Evolutionary conservation across 2,888 invertebrate species (phyloP).

Genomic region (Leptinotarsa rubiginosa): DNA sequence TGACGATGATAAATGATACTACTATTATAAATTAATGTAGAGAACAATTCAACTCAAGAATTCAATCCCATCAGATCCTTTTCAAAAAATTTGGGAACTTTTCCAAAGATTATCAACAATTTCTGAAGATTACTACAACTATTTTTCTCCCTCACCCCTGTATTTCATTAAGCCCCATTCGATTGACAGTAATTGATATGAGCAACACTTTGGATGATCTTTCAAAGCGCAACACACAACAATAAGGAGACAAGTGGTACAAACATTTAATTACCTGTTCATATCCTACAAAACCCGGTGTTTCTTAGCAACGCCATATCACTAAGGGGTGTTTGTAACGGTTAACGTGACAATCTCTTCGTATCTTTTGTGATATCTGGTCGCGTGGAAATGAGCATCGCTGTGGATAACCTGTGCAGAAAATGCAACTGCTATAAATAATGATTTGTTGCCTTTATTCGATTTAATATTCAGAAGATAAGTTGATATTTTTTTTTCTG

Average conservation of each 20-base stretch:
- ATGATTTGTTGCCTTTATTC: not conserved
- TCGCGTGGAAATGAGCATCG: conserved; percentile 18
- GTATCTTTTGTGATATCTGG: conserved; percentile 17
- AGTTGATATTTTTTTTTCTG: too few species aligned
- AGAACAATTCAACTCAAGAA: too few species aligned
- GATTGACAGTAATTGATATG: conserved; percentile 22
- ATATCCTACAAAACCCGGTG: conserved; percentile 17
- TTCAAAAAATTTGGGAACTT: too few species aligned
- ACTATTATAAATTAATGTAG: too few species aligned
- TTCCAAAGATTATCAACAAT: not conserved
- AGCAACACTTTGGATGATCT: conserved; percentile 23
- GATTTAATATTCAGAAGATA: too few species aligned
- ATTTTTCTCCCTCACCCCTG: not conserved
- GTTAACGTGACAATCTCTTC: conserved; percentile 17
- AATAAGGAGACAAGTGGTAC: conserved; percentile 50
- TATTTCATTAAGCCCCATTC: conserved; percentile 23
- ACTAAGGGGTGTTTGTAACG: conserved; percentile 3
- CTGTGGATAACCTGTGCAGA: not conserved
- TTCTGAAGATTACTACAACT: not conserved
- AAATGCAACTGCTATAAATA: not conserved
- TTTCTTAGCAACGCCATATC: conserved; percentile 23
- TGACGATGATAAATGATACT: too few species aligned
- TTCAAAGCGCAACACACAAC: conserved; percentile 40
- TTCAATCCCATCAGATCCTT: too few species aligned
- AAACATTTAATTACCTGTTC: conserved; percentile 51